Percentiles rank a stretch among this genome's conserved stretches.
Evolutionary conservation across 2,797 vertebrate species (phyloP).

Genomic region (Platyrinchus mystaceus): DNA sequence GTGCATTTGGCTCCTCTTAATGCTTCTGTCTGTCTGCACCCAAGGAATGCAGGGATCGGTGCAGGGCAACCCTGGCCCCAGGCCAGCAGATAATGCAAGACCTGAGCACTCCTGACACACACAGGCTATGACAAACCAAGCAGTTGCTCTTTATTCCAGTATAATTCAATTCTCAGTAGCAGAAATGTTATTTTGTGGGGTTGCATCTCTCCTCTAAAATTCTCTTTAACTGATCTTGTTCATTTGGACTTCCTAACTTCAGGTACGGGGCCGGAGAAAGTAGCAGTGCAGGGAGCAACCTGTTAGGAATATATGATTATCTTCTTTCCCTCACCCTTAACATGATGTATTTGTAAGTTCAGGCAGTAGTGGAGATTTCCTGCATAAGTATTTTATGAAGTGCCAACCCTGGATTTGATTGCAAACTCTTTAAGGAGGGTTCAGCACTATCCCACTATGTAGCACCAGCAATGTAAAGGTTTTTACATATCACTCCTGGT

Average conservation of each 20-base stretch:
- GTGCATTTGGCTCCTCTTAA: background rate
- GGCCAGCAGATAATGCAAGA: background rate
- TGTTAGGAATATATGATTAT: background rate
- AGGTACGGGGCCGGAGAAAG: background rate
- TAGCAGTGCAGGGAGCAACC: background rate
- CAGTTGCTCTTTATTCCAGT: background rate
- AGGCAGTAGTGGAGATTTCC: background rate
- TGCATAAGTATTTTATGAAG: background rate
- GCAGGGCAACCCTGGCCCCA: background rate
- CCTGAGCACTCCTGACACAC: background rate
- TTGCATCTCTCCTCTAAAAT: background rate
- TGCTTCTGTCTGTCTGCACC: background rate
- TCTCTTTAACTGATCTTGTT: background rate
- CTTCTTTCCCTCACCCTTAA: background rate
- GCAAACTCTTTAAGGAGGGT: background rate
- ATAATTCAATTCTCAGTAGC: background rate
- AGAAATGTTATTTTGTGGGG: background rate
- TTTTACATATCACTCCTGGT: background rate
- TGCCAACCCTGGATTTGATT: background rate
- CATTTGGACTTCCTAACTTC: background rate
- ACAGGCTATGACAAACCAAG: background rate
- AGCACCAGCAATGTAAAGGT: background rate
- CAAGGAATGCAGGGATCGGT: background rate
- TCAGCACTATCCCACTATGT: background rate
- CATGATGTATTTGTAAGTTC: background rate